A percentile compares a stretch with the other conserved stretches of the same genome.
Conservation (phyloP, 2,113 vertebrate species). For the Dipodomys spectabilis region DNA sequence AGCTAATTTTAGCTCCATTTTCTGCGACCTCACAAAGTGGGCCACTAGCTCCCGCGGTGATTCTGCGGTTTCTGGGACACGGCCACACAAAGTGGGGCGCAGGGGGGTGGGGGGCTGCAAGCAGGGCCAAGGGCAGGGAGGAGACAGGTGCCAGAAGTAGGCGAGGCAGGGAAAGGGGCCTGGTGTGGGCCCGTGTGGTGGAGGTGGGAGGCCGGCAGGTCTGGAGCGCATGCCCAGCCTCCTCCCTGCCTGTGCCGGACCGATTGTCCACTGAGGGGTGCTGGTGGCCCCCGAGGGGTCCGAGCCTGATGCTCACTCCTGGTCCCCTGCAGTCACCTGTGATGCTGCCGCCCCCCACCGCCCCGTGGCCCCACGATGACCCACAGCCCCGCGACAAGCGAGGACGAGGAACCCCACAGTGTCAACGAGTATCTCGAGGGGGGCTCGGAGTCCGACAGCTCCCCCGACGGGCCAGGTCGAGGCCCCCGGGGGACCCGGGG, state of each 20-base stretch:
- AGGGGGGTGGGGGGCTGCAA: slow-evolving; percentile 51
- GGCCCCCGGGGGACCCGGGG: slow-evolving; percentile 84
- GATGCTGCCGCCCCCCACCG: slow-evolving; percentile 85
- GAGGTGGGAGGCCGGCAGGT: not conserved
- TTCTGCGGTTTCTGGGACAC: slow-evolving; percentile 80
- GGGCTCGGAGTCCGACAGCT: slow-evolving; percentile 93
- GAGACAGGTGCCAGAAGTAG: slow-evolving; percentile 54
- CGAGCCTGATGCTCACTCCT: slow-evolving; percentile 42
- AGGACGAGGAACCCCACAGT: slow-evolving; percentile 93
- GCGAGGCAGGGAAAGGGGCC: not conserved
- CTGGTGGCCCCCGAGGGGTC: not conserved
- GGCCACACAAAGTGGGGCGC: slow-evolving; percentile 76
- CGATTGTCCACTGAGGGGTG: not conserved
- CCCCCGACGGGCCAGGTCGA: slow-evolving; percentile 86
- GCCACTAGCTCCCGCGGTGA: slow-evolving; percentile 75
- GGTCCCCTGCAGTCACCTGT: slow-evolving; percentile 83
- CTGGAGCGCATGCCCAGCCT: not conserved
- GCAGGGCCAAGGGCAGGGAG: slow-evolving; percentile 79
- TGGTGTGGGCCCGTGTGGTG: not conserved
- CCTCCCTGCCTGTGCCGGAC: not conserved
- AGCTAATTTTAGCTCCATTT: slow-evolving; percentile 81
- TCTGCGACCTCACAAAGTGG: slow-evolving; percentile 70
- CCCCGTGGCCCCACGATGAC: slow-evolving; percentile 94
- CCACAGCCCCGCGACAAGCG: slow-evolving; percentile 94
- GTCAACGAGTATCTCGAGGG: slow-evolving; percentile 93